phyloP scores from a whole-genome alignment of 2,888 invertebrate genomes.

The Panzeria rudis region DNA sequence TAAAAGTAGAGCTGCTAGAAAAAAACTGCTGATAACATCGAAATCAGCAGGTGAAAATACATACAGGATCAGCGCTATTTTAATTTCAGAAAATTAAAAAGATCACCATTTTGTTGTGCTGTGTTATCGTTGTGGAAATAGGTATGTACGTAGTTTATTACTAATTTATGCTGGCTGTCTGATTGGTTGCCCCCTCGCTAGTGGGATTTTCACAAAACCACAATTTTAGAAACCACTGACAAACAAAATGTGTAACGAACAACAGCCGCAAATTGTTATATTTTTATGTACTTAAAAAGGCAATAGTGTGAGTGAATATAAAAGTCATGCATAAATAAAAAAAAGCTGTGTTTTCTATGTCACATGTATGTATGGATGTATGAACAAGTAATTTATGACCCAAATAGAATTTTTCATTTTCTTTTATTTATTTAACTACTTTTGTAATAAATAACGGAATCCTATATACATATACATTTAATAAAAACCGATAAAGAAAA shows the following conservation, averaged over 20 bases:
- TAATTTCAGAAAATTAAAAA: no score
- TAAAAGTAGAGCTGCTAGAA: no score
- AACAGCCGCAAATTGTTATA: slow-evolving; percentile 28
- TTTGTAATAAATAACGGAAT: slow-evolving; percentile 57
- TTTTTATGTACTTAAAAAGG: background rate
- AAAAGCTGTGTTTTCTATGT: slow-evolving; percentile 59
- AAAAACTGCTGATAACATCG: no score
- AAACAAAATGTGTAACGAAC: slow-evolving; percentile 24
- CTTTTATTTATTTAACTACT: slow-evolving; percentile 45
- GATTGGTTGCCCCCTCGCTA: background rate
- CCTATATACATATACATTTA: slow-evolving; percentile 1
- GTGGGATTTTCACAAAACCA: slow-evolving; percentile 2
- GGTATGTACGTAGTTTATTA: no score
- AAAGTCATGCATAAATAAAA: slow-evolving; percentile 49
- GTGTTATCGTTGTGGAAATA: no score
- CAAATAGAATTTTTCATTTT: slow-evolving; percentile 62
- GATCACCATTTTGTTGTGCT: no score
- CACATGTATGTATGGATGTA: slow-evolving; percentile 51
- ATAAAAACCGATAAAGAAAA: slow-evolving; percentile 29
- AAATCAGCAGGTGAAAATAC: no score
- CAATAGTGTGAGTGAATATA: slow-evolving; percentile 35
- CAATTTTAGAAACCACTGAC: slow-evolving; percentile 40
- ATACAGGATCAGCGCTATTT: no score
- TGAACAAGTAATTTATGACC: slow-evolving; percentile 70
- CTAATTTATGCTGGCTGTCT: slow-evolving; percentile 24